Evolutionary conservation across 1,140 invertebrate species (phyloP), one percentile per base, ranked within the genome.

Genomic region (Diprion similis): DNA sequence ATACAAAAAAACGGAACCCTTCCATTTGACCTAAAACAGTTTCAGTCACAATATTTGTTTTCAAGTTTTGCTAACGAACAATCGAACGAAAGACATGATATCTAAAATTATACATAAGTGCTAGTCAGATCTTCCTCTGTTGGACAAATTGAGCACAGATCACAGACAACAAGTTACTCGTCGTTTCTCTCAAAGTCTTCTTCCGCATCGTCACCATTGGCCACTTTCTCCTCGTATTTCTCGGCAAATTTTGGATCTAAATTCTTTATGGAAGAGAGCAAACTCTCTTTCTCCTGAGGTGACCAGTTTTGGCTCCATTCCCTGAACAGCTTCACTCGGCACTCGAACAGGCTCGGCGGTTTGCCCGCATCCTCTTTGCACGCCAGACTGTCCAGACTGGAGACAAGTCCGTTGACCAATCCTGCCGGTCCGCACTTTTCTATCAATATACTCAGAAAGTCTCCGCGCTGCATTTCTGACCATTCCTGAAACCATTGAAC

Each of bases 401-500:
- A 90, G 13, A 94, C 91, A 37, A 97, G 86, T 68, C 94, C 93
- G 83, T 96, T 95, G 0, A 95, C 89, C 79, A 93, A 90, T 46
- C 90, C 85, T 7, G 87, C 86, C 17, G 83, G 80, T n/a, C 83
- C 84, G 70, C 93, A 89, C 77, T 92, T 92, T 75, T 94, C 93
- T 51, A 94, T 88, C 15, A 97, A 86, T 71, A 96, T 90, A 19
- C 92, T 92, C 47, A 97, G 80, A 84, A 97, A 97, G 84, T 97
- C 95, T 74, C 91, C 91, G 71, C 94, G 90, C 84, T 97, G 95
- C 86, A 96, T 90, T 78, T 95, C 93, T 82, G 95, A 96, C 92
- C 95, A 97, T 83, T 96, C 94, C 80, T 92, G 90, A 85, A 97
- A 97, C 96, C 96, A 97, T 82, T 95, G 92, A 47, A 94, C 84